Conservation (phyloP, 2,888 invertebrate species). For the Sipha maydis region DNA sequence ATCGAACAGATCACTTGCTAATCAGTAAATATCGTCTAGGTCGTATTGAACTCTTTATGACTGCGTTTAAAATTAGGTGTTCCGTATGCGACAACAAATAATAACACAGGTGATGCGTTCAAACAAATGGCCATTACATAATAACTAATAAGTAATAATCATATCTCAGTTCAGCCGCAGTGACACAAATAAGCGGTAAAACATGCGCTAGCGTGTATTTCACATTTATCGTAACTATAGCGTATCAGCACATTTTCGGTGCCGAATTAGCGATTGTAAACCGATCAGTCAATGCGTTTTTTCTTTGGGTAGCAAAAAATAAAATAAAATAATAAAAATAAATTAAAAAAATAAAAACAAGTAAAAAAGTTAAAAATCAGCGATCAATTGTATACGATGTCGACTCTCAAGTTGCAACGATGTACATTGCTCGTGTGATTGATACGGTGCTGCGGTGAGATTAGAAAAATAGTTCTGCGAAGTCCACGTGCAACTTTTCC, state of each 20-base stretch:
- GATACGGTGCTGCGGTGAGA: neutral
- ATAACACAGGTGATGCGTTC: neutral
- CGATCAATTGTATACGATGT: neutral
- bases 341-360: no score
- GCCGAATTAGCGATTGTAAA: neutral
- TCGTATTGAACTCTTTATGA: no score
- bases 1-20: neutral
- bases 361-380: no score
- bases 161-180: neutral
- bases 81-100: neutral
- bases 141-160: neutral
- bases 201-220: neutral
- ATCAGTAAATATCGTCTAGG: neutral
- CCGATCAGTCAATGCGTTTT: neutral
- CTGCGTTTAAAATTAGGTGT: neutral
- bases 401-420: no score
- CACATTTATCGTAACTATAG: neutral
- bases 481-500: no score
- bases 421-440: neutral
- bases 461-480: no score
- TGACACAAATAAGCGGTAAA: constrained; percentile 10
- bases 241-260: no score
- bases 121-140: no score
- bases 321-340: neutral
- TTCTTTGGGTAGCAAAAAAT: neutral